Evolutionary conservation across 2,888 invertebrate genomes (phyloP).

Genomic region (Drosophila recens): DNA sequence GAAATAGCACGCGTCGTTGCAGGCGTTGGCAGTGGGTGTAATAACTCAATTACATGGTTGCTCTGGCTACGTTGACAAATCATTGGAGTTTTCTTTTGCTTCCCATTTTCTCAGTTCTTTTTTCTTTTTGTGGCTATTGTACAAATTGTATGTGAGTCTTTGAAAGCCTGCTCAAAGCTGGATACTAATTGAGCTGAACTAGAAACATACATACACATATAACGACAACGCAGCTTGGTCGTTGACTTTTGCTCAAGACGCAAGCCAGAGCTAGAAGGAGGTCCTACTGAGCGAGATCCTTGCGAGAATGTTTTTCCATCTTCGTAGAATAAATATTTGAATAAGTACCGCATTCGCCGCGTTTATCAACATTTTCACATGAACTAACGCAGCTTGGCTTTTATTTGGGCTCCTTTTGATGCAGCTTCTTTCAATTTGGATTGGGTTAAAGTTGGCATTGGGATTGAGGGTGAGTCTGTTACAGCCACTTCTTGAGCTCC

Average conservation of each 20-base stretch:
- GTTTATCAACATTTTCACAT: slow-evolving; percentile 64
- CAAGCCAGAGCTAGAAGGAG: not conserved
- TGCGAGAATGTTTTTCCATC: slow-evolving; percentile 40
- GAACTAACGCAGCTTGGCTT: slow-evolving; percentile 42
- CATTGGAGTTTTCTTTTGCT: slow-evolving; percentile 25
- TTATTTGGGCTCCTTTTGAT: slow-evolving; percentile 31
- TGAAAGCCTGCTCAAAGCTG: slow-evolving; percentile 32
- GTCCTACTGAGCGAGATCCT: not conserved
- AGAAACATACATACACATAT: slow-evolving; percentile 21
- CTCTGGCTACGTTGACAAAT: slow-evolving; percentile 62
- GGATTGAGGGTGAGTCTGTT: slow-evolving; percentile 2
- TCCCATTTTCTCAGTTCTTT: slow-evolving; percentile 12
- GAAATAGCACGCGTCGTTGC: slow-evolving; percentile 18
- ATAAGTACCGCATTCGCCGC: slow-evolving; percentile 48
- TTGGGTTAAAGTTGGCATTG: slow-evolving; percentile 1
- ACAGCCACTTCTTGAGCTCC: not conserved
- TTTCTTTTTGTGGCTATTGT: slow-evolving; percentile 13
- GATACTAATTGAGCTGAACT: slow-evolving; percentile 49
- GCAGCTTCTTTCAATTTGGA: slow-evolving; percentile 16
- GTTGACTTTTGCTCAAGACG: slow-evolving; percentile 9
- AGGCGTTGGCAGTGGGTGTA: slow-evolving; percentile 49
- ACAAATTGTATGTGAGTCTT: slow-evolving; percentile 34
- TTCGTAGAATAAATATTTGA: slow-evolving; percentile 50
- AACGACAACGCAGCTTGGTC: slow-evolving; percentile 16
- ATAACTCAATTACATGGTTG: slow-evolving; percentile 74